A percentile compares a stretch with the other conserved stretches of the same genome.
Evolutionary conservation across 2,888 invertebrate species (phyloP).

Genomic region (Habrosyne pyritoides): DNA sequence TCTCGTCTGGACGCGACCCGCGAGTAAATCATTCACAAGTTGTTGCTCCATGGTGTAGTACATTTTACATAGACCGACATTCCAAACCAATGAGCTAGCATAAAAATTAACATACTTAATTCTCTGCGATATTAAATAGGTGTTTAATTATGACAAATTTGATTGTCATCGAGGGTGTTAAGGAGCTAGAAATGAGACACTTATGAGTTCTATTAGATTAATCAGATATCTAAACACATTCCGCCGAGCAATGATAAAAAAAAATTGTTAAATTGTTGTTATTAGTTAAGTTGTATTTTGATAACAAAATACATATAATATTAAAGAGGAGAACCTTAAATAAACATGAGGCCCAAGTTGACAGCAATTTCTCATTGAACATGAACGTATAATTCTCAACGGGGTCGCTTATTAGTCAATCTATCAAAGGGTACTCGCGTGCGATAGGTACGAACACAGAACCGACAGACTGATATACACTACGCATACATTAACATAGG

Average conservation of each 20-base stretch:
- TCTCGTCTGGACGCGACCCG: slow-evolving; percentile 30
- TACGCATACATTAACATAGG: slow-evolving; percentile 23
- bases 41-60: slow-evolving; percentile 8
- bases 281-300: no score
- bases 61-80: slow-evolving; percentile 15
- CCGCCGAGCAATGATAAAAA: background rate
- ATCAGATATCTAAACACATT: background rate
- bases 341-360: slow-evolving; percentile 33
- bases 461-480: slow-evolving; percentile 28
- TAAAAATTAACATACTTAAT: slow-evolving; percentile 4
- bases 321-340: slow-evolving; percentile 33
- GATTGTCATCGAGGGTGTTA: background rate
- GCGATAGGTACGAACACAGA: slow-evolving; percentile 32
- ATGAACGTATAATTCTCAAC: slow-evolving; percentile 32
- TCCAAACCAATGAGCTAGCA: slow-evolving; percentile 17
- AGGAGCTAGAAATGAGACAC: background rate
- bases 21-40: slow-evolving; percentile 40
- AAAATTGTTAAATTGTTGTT: no score
- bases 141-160: no score
- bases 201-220: background rate
- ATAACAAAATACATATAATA: no score
- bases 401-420: slow-evolving; percentile 60
- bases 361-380: slow-evolving; percentile 38
- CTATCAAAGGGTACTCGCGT: slow-evolving; percentile 46
- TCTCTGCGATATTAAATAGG: background rate